Conservation (phyloP, 2,113 vertebrate species). For the Tragulus kanchil region DNA sequence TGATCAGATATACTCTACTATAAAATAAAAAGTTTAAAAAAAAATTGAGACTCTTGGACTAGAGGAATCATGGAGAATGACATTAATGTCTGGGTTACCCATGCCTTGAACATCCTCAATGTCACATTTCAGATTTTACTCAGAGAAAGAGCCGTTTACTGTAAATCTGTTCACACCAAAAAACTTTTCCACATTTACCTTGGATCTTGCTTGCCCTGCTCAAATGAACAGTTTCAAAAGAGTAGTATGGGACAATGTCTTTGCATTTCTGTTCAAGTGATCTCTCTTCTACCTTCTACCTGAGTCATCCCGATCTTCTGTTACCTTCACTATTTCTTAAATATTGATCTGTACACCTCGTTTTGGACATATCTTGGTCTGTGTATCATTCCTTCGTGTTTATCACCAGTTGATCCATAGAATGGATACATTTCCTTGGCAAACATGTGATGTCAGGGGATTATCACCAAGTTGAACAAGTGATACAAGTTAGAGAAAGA, state of each 20-base stretch:
- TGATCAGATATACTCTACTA: background rate
- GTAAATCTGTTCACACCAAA: background rate
- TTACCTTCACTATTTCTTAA: background rate
- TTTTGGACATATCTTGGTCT: background rate
- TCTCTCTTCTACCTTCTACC: background rate
- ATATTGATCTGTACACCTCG: background rate
- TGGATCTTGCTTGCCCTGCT: background rate
- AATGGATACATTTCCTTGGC: background rate
- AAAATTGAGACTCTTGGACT: background rate
- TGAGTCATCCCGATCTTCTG: background rate
- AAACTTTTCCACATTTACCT: background rate
- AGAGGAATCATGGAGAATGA: background rate
- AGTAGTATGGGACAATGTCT: fast-evolving
- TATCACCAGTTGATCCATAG: background rate
- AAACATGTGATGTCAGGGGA: background rate
- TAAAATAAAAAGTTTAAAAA: background rate
- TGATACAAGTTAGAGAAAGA: background rate
- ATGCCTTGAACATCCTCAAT: background rate
- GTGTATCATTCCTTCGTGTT: background rate
- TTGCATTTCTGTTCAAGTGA: background rate
- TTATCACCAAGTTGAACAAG: background rate
- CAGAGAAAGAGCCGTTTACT: background rate
- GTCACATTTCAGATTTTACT: background rate
- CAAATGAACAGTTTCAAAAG: background rate
- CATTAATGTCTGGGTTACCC: background rate